Percentiles rank a stretch among this genome's conserved stretches.
Conservation (phyloP, 2,113 vertebrate genomes). For the Seriola dumerili region DNA sequence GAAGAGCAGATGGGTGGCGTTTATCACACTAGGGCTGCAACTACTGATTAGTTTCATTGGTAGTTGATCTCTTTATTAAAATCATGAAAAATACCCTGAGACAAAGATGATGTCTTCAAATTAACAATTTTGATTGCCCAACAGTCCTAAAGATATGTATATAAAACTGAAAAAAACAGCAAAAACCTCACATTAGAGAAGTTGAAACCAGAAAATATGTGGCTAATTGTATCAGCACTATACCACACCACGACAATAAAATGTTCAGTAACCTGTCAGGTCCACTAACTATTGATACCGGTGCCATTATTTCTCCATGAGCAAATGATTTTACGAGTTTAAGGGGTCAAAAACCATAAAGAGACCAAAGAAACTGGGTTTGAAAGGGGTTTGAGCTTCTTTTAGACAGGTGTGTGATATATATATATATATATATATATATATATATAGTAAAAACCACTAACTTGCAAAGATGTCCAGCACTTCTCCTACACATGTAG, state of each 20-base stretch:
- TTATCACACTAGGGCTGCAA: no score
- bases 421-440: no score
- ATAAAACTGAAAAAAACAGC: neutral
- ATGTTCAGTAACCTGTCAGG: neutral
- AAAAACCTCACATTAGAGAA: neutral
- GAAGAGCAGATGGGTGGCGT: no score
- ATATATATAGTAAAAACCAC: neutral
- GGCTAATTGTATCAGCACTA: no score
- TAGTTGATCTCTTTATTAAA: no score
- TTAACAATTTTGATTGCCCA: neutral
- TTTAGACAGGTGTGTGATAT: neutral
- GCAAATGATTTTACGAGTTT: constrained; percentile 2
- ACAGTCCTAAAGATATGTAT: neutral
- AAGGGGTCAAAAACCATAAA: neutral
- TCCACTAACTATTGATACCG: neutral
- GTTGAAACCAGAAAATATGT: neutral
- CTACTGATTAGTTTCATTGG: no score
- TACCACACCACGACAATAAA: constrained; percentile 27
- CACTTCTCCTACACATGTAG: neutral
- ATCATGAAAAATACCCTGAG: neutral
- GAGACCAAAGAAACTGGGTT: neutral
- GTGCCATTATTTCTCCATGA: neutral
- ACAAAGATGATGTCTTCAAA: neutral
- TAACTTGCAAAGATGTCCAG: neutral
- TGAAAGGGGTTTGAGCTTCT: neutral